Evolutionary conservation across 2,113 vertebrate genomes (phyloP).

Genomic region (Coryphaenoides rupestris): DNA sequence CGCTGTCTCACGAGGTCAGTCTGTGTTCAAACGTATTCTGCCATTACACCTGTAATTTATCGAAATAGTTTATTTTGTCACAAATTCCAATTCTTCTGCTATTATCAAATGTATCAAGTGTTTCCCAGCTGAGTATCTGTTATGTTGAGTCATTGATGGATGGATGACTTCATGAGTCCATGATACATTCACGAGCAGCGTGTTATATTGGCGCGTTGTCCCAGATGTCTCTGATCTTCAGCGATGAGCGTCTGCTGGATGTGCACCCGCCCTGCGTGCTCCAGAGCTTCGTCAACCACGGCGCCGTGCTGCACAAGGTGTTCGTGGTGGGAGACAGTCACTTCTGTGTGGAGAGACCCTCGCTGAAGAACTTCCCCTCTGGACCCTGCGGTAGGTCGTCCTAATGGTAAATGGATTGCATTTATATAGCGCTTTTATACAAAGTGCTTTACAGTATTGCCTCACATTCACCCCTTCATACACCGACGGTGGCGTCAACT

Average conservation of each 20-base stretch:
- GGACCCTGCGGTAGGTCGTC: conserved; percentile 68
- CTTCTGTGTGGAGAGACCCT: conserved; percentile 71
- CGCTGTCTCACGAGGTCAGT: conserved; percentile 69
- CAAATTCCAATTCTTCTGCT: no score
- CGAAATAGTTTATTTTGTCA: background rate
- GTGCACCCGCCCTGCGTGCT: conserved; percentile 70
- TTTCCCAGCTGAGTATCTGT: no score
- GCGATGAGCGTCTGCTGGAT: conserved; percentile 49
- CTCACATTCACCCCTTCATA: no score
- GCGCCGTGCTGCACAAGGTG: conserved; percentile 72
- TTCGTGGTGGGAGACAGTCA: conserved; percentile 73
- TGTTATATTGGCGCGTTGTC: no score
- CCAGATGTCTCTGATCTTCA: conserved; percentile 75
- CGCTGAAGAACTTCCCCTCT: conserved; percentile 71
- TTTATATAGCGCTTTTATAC: no score
- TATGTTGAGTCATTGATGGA: no score
- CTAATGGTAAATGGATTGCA: background rate
- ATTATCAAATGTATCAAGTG: no score
- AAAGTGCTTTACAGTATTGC: no score
- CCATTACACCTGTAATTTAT: background rate
- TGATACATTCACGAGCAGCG: no score
- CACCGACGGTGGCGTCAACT: no score
- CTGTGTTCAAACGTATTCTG: background rate
- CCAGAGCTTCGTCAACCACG: conserved; percentile 77
- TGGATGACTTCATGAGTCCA: no score